phyloP scores from a whole-genome alignment of 1,140 invertebrate genomes.

The Scaptomyza montana region DNA sequence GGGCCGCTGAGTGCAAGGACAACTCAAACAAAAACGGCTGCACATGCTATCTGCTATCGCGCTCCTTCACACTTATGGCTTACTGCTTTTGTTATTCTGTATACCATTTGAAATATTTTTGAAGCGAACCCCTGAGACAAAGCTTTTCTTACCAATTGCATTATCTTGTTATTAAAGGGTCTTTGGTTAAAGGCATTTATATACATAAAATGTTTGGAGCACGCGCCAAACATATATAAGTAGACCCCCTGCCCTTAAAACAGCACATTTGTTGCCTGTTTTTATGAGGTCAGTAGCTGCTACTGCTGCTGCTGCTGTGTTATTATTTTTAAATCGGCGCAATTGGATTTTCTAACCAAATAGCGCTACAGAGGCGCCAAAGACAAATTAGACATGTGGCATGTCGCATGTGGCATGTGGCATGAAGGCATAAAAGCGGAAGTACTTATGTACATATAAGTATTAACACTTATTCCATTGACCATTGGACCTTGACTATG shows the following conservation, averaged over 20 bases:
- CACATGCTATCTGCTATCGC: no score
- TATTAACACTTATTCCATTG: conserved; percentile 6
- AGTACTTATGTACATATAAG: neutral
- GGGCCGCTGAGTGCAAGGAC: no score
- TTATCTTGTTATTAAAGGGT: no score
- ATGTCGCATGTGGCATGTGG: conserved; percentile 11
- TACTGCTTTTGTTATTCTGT: no score
- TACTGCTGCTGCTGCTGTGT: conserved; percentile 39
- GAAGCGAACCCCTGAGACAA: no score
- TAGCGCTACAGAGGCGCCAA: conserved; percentile 27
- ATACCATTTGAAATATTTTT: no score
- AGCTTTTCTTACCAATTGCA: no score
- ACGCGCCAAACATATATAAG: conserved; percentile 12
- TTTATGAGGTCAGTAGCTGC: conserved; percentile 57
- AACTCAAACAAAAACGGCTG: no score
- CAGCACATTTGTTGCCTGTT: conserved; percentile 20
- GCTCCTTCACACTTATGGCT: no score
- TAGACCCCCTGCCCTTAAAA: conserved; percentile 4
- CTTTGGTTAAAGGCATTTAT: conserved; percentile 63
- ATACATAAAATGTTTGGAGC: conserved; percentile 55
- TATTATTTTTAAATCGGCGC: conserved; percentile 60
- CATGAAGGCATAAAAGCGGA: conserved; percentile 2
- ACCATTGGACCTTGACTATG: conserved; percentile 4
- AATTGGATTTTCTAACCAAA: conserved; percentile 63
- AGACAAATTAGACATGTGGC: conserved; percentile 8